Base-by-base conservation (phyloP, 2,888 invertebrate species). In the Epistrophella euchroma region DNA sequence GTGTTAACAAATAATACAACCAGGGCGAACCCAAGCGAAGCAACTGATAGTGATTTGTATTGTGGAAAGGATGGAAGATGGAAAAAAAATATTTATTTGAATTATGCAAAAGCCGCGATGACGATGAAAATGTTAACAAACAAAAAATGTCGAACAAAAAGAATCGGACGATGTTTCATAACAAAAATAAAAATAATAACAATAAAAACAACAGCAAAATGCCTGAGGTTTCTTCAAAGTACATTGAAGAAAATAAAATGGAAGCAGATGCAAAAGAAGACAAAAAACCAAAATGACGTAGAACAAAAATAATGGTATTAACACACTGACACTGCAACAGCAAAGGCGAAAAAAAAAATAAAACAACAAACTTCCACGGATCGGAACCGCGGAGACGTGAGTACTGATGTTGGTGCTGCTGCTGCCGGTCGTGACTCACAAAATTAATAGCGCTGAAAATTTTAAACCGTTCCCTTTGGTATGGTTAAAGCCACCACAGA, bases 391-490 rank as follows among this genome's bases (percentile, higher is more conserved):
- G 15, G 4, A 56, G 68, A 70, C 80, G 68, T 74, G 75, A 79
- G 58, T 22, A 13, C 10, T 4, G 15, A 1, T 17, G 10, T 1
- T 19, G 22, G 6, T 19, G 58, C 62, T 45, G 43, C 17, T 70
- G 55, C 73, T 73, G 56, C 88, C 89, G 88, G 79, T 88, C 89
- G 88, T 89, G 89, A 89, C 83, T 88, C 88, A 88, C 71, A 83
- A 87, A 88, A 89, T 88, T 88, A 88, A 88, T 88, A 87, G 84
- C 81, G 87, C 82, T 72, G 74, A 84, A 84, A 88, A 87, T 82
- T 77, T 74, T 71, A 76, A 60, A 75, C 64, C 75, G 32, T 75
- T 58, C 76, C 62, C 77, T 25, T 40, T 25, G 37, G 52, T 55
- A 28, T 60, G 25, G 40, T 32, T 17, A 45, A 71, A 70, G 74